phyloP scores from a whole-genome alignment of 2,888 invertebrate genomes.

The Sepiola atlantica region DNA sequence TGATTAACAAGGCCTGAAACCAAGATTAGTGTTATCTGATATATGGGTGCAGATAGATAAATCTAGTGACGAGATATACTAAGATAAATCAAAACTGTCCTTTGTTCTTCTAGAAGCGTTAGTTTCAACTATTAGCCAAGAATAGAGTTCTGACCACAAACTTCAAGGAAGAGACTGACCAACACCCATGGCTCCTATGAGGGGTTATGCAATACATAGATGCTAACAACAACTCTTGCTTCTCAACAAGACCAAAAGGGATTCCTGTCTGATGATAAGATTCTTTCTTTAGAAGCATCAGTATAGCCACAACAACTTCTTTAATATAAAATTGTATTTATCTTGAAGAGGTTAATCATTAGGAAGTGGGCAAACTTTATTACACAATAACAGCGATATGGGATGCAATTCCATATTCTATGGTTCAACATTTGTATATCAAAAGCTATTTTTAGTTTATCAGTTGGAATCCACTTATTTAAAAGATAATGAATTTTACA shows the following conservation, averaged over 20 bases:
- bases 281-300: neutral
- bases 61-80: no score
- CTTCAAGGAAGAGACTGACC: no score
- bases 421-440: neutral
- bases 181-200: no score
- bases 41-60: no score
- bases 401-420: neutral
- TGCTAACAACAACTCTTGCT: neutral
- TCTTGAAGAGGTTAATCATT: neutral
- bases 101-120: no score
- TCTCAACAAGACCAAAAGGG: neutral
- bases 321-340: neutral
- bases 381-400: neutral
- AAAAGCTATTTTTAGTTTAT: neutral
- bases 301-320: neutral
- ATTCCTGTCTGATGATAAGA: conserved; percentile 32
- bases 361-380: neutral
- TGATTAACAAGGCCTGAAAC: no score
- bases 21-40: no score
- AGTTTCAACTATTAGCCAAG: no score
- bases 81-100: no score
- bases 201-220: neutral
- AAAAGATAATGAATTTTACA: neutral
- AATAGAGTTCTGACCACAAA: no score
- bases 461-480: neutral